Percentiles rank a stretch among this genome's conserved stretches.
Conservation (phyloP, 2,888 invertebrate genomes). For the Epistrophe eligans region DNA sequence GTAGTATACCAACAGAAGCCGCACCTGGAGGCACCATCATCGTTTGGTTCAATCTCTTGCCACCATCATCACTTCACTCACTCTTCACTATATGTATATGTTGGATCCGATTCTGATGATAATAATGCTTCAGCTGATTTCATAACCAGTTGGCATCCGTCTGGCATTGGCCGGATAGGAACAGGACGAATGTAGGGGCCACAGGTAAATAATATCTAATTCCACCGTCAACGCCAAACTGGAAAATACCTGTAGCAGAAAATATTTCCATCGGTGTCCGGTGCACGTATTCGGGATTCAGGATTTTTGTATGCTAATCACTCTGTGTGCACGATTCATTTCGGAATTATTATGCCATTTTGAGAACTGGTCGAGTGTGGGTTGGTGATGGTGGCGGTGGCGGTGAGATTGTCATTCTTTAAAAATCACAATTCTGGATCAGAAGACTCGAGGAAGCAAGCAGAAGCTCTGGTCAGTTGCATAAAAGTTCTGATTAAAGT, state of each 20-base stretch:
- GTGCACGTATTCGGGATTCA: slow-evolving; percentile 78
- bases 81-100: neutral
- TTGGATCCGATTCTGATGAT: slow-evolving; percentile 42
- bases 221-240: slow-evolving; percentile 60
- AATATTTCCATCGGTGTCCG: slow-evolving; percentile 74
- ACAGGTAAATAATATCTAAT: slow-evolving; percentile 73
- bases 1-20: too few species aligned
- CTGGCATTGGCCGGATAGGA: neutral
- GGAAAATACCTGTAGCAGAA: slow-evolving; percentile 73
- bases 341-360: slow-evolving; percentile 73
- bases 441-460: neutral
- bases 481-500: slow-evolving; percentile 25
- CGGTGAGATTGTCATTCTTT: slow-evolving; percentile 52
- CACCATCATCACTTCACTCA: slow-evolving; percentile 17
- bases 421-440: slow-evolving; percentile 35
- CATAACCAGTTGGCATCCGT: slow-evolving; percentile 60
- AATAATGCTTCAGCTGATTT: slow-evolving; percentile 53
- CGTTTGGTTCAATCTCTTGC: slow-evolving; percentile 21
- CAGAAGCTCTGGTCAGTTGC: slow-evolving; percentile 6
- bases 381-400: neutral
- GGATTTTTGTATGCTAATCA: slow-evolving; percentile 79
- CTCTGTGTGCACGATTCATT: slow-evolving; percentile 77
- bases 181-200: slow-evolving; percentile 50
- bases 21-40: slow-evolving; percentile 35
- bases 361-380: slow-evolving; percentile 13